Percentiles rank a stretch among this genome's conserved stretches.
phyloP scores from a whole-genome alignment of 2,797 vertebrate genomes.

The Anolis apletophallus region DNA sequence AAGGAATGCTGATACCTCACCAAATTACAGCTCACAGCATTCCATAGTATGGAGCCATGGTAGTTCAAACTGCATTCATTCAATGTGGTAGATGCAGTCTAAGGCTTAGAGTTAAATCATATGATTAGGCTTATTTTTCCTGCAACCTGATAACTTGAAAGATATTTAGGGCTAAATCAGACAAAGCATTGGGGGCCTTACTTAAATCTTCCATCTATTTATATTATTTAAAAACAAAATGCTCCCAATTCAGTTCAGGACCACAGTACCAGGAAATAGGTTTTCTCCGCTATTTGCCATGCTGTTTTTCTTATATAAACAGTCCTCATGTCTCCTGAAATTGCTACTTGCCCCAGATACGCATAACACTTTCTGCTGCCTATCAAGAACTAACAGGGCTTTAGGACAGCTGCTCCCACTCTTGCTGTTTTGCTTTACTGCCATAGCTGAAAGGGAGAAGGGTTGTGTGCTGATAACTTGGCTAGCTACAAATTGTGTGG shows the following conservation, averaged over 20 bases:
- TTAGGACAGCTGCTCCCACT: not conserved
- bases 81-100: too few species aligned
- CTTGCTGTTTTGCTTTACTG: not conserved
- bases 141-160: not conserved
- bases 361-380: not conserved
- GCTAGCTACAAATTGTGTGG: not conserved
- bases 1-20: too few species aligned
- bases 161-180: not conserved
- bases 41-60: too few species aligned
- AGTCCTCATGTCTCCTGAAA: too few species aligned
- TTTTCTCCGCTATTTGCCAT: not conserved
- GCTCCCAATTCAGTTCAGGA: not conserved
- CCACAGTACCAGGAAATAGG: not conserved
- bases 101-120: not conserved
- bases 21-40: too few species aligned
- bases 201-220: not conserved
- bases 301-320: not conserved
- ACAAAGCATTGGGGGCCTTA: not conserved
- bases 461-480: not conserved
- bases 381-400: not conserved
- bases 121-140: not conserved
- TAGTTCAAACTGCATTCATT: too few species aligned
- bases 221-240: too few species aligned
- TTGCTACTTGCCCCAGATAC: not conserved
- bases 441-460: accelerated